Evolutionary conservation across 2,797 vertebrate genomes (phyloP).

Genomic region (Mormyrus hasselquistii): DNA sequence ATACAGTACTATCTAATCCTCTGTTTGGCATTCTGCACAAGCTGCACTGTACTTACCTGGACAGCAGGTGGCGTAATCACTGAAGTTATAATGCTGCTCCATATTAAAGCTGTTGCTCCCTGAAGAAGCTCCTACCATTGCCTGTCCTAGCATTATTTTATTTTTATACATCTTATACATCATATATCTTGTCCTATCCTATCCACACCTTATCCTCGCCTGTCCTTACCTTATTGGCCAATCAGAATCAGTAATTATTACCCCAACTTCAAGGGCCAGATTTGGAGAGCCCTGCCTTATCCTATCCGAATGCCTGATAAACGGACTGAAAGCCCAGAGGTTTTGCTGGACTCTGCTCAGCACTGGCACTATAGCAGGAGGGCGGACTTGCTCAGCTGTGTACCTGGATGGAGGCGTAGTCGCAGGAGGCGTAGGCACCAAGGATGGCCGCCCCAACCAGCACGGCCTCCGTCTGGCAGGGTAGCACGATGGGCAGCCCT

Average conservation of each 20-base stretch:
- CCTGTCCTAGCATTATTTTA: neutral
- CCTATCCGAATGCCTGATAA: neutral
- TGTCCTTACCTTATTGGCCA: neutral
- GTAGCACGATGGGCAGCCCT: conserved; percentile 83
- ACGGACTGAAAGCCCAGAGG: neutral
- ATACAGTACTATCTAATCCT: neutral
- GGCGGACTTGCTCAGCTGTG: neutral
- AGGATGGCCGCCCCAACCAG: conserved; percentile 84
- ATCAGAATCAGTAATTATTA: neutral
- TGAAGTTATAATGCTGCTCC: neutral
- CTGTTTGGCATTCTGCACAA: neutral
- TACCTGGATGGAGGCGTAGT: conserved; percentile 82
- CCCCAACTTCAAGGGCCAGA: too few species aligned
- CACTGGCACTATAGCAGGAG: neutral
- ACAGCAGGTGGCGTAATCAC: neutral
- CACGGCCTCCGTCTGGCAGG: conserved; percentile 84
- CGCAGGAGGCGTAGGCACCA: conserved; percentile 83
- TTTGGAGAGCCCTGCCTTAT: neutral
- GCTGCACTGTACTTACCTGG: neutral
- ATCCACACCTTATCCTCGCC: neutral
- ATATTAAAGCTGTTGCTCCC: neutral
- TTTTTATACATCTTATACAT: neutral
- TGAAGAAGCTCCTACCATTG: neutral
- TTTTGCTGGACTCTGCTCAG: neutral
- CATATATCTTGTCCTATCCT: neutral